phyloP scores from a whole-genome alignment of 1,140 invertebrate genomes.

The Dinothrombium tinctorium region DNA sequence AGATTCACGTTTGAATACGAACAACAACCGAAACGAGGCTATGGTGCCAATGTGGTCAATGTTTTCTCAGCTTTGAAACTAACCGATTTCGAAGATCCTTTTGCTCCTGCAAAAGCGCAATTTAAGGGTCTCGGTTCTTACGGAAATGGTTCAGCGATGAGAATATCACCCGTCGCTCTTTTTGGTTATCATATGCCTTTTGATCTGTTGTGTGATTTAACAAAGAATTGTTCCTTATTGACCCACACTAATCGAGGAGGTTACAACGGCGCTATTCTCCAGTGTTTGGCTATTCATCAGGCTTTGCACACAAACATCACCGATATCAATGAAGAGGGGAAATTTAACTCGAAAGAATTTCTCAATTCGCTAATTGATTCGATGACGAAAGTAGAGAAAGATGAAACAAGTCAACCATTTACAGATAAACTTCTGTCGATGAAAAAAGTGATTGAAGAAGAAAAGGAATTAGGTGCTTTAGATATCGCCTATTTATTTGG shows the following conservation, averaged over 20 bases:
- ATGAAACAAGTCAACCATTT: too few species aligned
- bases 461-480: too few species aligned
- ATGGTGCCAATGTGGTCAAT: conserved; percentile 33
- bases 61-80: conserved; percentile 36
- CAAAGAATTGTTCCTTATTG: conserved; percentile 28
- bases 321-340: conserved; percentile 7
- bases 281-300: conserved; percentile 22
- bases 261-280: conserved; percentile 40
- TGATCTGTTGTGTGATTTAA: conserved; percentile 13
- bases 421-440: too few species aligned
- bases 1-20: conserved; percentile 40
- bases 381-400: conserved; percentile 32
- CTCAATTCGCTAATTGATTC: conserved; percentile 28
- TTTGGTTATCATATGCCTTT: conserved; percentile 27
- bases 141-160: conserved; percentile 52
- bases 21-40: conserved; percentile 35
- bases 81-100: conserved; percentile 33
- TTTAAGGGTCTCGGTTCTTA: conserved; percentile 44
- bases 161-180: conserved; percentile 40
- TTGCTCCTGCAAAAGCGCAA: conserved; percentile 36
- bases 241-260: conserved; percentile 41
- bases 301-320: too few species aligned
- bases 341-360: conserved; percentile 10
- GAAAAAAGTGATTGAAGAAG: too few species aligned
- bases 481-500: conserved; percentile 33